phyloP scores from a whole-genome alignment of 2,113 vertebrate genomes.

The Mohoua ochrocephala region DNA sequence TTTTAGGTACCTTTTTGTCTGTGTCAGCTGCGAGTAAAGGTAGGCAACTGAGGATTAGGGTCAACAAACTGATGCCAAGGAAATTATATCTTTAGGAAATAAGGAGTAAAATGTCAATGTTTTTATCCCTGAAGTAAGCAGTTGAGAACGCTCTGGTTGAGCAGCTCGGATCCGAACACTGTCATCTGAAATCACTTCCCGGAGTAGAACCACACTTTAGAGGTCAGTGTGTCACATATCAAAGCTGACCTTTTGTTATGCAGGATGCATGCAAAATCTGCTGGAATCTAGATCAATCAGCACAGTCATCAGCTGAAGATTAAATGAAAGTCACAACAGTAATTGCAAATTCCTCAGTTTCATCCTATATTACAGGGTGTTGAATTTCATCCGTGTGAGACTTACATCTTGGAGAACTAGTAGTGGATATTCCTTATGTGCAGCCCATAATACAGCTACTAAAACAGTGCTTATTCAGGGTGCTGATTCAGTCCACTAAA shows the following conservation, averaged over 20 bases:
- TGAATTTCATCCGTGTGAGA: conserved; percentile 38
- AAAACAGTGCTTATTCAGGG: conserved; percentile 1
- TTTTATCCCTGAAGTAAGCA: not conserved
- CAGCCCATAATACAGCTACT: not conserved
- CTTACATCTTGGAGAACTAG: conserved; percentile 10
- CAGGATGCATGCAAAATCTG: conserved; percentile 63
- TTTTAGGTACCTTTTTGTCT: not conserved
- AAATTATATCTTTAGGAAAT: not conserved
- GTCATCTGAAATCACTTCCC: conserved; percentile 40
- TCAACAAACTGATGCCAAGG: not conserved
- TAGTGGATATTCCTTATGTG: not conserved
- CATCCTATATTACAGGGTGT: conserved; percentile 48
- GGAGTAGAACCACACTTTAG: conserved; percentile 39
- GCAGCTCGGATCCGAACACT: not conserved
- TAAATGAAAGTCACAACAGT: conserved; percentile 71
- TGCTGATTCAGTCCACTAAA: not conserved
- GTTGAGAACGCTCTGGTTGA: not conserved
- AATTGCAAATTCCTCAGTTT: conserved; percentile 63
- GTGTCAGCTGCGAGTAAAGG: not conserved
- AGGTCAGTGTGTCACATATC: conserved; percentile 12
- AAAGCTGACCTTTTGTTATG: conserved; percentile 52
- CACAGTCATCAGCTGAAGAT: conserved; percentile 65
- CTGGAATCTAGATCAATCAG: conserved; percentile 61
- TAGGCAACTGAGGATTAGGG: not conserved
- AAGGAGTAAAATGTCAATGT: not conserved